Conservation (phyloP, 2,888 invertebrate species). For the Agrotis exclamationis region DNA sequence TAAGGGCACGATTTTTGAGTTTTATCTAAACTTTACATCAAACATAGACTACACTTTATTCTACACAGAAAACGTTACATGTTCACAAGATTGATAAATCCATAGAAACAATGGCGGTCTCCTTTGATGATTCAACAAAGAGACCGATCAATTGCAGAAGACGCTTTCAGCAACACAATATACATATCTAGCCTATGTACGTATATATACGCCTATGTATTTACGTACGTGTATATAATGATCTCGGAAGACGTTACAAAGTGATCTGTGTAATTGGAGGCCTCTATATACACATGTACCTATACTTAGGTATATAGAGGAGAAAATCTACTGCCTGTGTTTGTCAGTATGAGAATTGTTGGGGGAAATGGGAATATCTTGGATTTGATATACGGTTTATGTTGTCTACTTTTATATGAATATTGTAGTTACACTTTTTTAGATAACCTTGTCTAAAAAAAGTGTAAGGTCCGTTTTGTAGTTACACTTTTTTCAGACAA, state of each 20-base stretch:
- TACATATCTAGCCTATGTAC: slow-evolving; percentile 5
- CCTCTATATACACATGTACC: neutral
- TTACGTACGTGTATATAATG: slow-evolving; percentile 25
- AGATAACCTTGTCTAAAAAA: too few relatives aligned
- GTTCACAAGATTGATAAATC: neutral
- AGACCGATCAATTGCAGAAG: neutral
- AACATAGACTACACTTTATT: too few relatives aligned
- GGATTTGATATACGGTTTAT: slow-evolving; percentile 42
- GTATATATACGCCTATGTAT: slow-evolving; percentile 2
- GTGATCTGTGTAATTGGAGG: slow-evolving; percentile 55
- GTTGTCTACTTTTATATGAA: neutral
- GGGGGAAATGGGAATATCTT: slow-evolving; percentile 43
- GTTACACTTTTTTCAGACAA: too few relatives aligned
- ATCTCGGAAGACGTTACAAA: slow-evolving; percentile 49
- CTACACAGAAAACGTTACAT: too few relatives aligned
- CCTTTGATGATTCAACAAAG: neutral
- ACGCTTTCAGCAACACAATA: slow-evolving; percentile 9
- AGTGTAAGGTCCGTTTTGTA: too few relatives aligned
- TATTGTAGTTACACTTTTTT: neutral
- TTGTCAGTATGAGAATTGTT: slow-evolving; percentile 24
- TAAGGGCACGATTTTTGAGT: too few relatives aligned
- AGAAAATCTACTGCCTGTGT: slow-evolving; percentile 13
- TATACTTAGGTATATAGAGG: too few relatives aligned
- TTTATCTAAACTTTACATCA: too few relatives aligned
- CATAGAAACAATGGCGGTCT: neutral